These are phyloP conservation scores for Drosophila setosimentum DNA, from an alignment of 2,888 invertebrate species.

Conservation along the genomic window DNA sequence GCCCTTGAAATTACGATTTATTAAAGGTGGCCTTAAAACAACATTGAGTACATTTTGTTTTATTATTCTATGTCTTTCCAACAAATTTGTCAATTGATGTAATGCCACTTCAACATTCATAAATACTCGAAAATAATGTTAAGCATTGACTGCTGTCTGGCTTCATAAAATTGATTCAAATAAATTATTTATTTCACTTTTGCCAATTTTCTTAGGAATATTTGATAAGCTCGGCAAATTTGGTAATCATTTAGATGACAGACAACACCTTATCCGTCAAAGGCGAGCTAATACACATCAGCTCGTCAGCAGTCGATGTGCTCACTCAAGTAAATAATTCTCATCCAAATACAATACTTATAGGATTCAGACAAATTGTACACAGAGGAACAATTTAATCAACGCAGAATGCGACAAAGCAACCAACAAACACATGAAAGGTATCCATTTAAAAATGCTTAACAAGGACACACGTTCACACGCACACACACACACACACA, in stretches of 20 bases:
- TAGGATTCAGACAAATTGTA: conserved; percentile 35
- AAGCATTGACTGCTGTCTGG: background rate
- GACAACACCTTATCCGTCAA: conserved; percentile 51
- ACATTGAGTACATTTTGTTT: background rate
- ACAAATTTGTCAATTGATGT: background rate
- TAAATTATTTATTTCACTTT: background rate
- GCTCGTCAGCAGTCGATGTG: conserved; percentile 26
- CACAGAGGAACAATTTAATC: conserved; percentile 71
- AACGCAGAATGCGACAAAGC: conserved; percentile 66
- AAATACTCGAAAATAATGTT: background rate
- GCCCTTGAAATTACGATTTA: background rate
- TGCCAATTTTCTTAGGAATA: conserved; percentile 18
- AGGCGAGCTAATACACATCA: conserved; percentile 39
- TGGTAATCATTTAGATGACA: conserved; percentile 27
- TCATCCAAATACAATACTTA: conserved; percentile 48
- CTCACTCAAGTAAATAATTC: conserved; percentile 62
- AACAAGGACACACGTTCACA: conserved; percentile 46
- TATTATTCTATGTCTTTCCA: background rate
- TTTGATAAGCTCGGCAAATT: conserved; percentile 32
- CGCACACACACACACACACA: background rate
- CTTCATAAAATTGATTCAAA: background rate
- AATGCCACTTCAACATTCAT: background rate
- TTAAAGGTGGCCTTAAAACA: background rate
- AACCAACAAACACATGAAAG: conserved; percentile 36
- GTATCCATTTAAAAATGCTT: conserved; percentile 78